phyloP scores from a whole-genome alignment of 2,797 vertebrate genomes.

The Lagorchestes hirsutus region DNA sequence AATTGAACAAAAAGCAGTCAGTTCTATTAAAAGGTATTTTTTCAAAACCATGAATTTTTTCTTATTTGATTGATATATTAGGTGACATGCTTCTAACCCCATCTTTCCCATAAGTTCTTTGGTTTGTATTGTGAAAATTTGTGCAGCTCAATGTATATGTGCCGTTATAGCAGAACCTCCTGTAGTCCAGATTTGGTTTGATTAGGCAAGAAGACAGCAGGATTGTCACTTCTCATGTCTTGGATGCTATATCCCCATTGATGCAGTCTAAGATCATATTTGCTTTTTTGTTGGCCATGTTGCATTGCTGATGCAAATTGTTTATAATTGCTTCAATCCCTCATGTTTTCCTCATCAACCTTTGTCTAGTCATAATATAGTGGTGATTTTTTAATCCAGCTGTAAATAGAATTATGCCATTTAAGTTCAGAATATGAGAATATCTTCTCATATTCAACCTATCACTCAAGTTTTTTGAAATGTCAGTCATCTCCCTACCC shows the following conservation, averaged over 20 bases:
- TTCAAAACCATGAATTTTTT: not conserved
- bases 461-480: not conserved
- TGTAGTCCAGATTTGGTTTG: not conserved
- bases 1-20: not conserved
- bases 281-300: not conserved
- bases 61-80: not conserved
- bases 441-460: not conserved
- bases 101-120: not conserved
- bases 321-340: not conserved
- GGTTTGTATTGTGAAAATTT: not conserved
- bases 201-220: not conserved
- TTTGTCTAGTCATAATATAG: not conserved
- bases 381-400: not conserved
- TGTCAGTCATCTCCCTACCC: not conserved
- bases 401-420: not conserved
- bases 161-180: not conserved
- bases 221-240: not conserved
- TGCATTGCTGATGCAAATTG: not conserved
- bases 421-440: not conserved
- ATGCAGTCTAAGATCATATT: not conserved
- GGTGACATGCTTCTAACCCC: not conserved
- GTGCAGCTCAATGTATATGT: not conserved
- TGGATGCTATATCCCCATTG: not conserved
- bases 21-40: not conserved
- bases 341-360: not conserved